Conservation (phyloP, 1,140 invertebrate genomes). For the Zelostemma sp. region DNA sequence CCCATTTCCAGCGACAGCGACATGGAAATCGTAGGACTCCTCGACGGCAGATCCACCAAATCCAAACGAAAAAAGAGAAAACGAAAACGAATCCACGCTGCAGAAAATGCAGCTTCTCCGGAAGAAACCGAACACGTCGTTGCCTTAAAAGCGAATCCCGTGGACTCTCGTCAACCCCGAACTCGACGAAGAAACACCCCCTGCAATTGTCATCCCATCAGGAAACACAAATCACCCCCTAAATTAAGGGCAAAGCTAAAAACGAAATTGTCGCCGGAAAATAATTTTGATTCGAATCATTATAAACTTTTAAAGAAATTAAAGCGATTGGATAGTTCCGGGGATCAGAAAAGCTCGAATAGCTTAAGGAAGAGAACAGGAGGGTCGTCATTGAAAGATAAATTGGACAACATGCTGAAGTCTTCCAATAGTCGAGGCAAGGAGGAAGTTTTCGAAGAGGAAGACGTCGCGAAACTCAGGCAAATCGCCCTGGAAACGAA, state of each 20-base stretch:
- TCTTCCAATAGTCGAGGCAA: constrained; percentile 3
- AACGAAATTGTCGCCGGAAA: constrained; percentile 13
- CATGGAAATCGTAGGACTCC: constrained; percentile 61
- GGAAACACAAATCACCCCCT: no score
- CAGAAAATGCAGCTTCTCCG: neutral
- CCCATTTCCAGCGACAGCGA: constrained; percentile 68
- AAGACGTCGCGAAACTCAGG: constrained; percentile 55
- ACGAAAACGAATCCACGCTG: constrained; percentile 18
- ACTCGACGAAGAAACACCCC: constrained; percentile 18
- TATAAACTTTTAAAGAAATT: constrained; percentile 59
- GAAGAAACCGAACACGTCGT: neutral
- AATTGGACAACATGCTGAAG: constrained; percentile 61
- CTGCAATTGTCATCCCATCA: no score
- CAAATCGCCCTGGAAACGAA: constrained; percentile 63
- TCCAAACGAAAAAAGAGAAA: constrained; percentile 54
- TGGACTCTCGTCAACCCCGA: constrained; percentile 25
- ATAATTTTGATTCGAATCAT: constrained; percentile 37
- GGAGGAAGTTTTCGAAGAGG: constrained; percentile 49
- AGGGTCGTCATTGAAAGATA: constrained; percentile 61
- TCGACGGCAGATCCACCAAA: constrained; percentile 32
- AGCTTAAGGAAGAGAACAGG: constrained; percentile 40
- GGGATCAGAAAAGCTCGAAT: constrained; percentile 17
- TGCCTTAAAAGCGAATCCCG: no score
- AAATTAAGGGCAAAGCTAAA: no score
- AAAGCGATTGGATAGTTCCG: constrained; percentile 52